These are phyloP conservation scores for Cistogaster globosa DNA, from an alignment of 2,888 invertebrate species.

Conservation along the genomic window DNA sequence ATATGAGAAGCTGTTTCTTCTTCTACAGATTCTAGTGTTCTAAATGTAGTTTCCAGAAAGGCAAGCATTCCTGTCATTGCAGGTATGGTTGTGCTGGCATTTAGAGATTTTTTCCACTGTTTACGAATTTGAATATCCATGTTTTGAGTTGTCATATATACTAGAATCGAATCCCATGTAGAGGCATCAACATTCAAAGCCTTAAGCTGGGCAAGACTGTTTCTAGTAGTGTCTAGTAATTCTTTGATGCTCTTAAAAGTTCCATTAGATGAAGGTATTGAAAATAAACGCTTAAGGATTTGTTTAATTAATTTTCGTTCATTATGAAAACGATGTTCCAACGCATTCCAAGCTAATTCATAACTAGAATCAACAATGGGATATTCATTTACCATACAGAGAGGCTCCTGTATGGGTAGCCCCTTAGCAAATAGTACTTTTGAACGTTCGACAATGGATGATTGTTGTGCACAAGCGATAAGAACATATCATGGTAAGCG, in stretches of 20 bases:
- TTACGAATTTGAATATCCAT: conserved; percentile 1
- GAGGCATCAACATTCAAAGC: not conserved
- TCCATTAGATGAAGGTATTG: no score
- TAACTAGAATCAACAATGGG: conserved; percentile 20
- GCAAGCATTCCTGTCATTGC: not conserved
- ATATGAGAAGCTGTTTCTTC: not conserved
- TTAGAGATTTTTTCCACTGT: conserved; percentile 20
- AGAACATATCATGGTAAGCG: no score
- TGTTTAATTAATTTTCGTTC: no score
- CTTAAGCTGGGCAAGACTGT: not conserved
- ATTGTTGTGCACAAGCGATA: no score
- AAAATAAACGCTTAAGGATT: no score
- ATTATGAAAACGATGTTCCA: not conserved
- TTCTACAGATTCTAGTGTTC: not conserved
- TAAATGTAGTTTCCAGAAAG: not conserved
- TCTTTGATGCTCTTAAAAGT: conserved; percentile 9
- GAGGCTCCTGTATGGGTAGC: no score
- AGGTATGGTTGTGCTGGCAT: not conserved
- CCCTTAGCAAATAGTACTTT: no score
- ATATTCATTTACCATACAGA: no score
- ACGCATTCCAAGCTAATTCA: conserved; percentile 14
- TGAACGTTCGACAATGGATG: no score
- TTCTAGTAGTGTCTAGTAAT: conserved; percentile 31
- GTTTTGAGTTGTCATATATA: conserved; percentile 15
- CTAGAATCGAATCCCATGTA: conserved; percentile 21